Percentiles rank a stretch among this genome's conserved stretches.
These are phyloP conservation scores for Actenoides hombroni DNA, from an alignment of 2,113 vertebrate species.

Conservation along the genomic window DNA sequence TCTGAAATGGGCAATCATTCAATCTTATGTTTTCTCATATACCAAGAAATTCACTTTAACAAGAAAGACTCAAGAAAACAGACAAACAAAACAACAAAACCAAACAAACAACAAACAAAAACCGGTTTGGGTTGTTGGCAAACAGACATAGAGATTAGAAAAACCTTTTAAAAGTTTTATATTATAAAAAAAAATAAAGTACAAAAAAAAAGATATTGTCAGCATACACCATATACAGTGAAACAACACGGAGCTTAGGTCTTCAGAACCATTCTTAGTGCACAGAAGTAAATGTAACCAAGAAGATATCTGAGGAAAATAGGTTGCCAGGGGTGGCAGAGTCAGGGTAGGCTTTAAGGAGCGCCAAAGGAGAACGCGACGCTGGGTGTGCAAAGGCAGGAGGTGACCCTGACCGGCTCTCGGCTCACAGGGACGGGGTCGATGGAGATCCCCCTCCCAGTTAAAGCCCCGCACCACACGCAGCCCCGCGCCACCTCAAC, in stretches of 20 bases:
- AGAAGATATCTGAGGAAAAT: accelerated
- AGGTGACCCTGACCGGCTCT: neutral
- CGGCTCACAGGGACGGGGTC: accelerated
- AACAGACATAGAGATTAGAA: accelerated
- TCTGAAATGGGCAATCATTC: neutral
- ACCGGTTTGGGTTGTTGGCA: neutral
- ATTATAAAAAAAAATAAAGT: neutral
- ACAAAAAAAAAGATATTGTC: accelerated
- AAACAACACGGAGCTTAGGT: accelerated
- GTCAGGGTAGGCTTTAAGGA: accelerated
- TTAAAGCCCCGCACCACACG: neutral
- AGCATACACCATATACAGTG: accelerated
- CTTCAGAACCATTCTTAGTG: neutral
- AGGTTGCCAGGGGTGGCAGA: no score
- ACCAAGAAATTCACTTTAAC: neutral
- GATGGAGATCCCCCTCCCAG: accelerated
- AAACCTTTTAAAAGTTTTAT: neutral
- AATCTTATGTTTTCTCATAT: accelerated
- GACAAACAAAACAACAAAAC: no score
- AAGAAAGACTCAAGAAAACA: neutral
- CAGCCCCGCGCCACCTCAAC: neutral
- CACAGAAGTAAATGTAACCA: neutral
- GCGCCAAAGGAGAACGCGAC: accelerated
- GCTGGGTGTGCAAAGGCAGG: accelerated
- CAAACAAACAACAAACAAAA: no score